Conservation (phyloP, 2,797 vertebrate species). For the Malacoraja senta region DNA sequence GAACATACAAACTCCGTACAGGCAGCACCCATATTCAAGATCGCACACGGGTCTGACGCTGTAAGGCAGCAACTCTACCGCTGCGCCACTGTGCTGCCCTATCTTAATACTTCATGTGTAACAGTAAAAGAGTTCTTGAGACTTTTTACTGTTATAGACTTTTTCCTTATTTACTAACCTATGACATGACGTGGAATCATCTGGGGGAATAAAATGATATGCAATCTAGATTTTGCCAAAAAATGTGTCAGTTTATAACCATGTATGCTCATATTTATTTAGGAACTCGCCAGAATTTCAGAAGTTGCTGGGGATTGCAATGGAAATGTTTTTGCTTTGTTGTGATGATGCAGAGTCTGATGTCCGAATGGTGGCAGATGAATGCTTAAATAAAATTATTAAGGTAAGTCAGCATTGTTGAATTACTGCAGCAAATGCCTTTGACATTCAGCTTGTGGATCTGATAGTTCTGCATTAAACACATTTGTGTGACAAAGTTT, state of each 20-base stretch:
- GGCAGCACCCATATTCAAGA: no score
- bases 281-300: constrained; percentile 97
- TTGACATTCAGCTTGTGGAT: not conserved
- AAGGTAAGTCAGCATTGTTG: constrained; percentile 66
- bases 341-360: constrained; percentile 91
- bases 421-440: not conserved
- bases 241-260: not conserved
- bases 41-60: no score
- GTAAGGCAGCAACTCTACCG: no score
- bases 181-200: no score
- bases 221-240: not conserved
- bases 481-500: not conserved
- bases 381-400: constrained; percentile 98
- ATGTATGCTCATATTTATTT: constrained; percentile 40
- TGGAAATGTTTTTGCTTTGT: constrained; percentile 96
- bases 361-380: constrained; percentile 95
- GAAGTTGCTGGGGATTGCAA: constrained; percentile 92
- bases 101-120: no score
- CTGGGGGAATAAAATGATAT: not conserved
- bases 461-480: not conserved
- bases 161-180: not conserved
- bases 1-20: no score
- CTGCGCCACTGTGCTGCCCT: no score
- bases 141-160: no score
- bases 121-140: no score